Evolutionary conservation across 2,113 vertebrate species (phyloP), one percentile per base, ranked within the genome.

Genomic region (Aramus guarauna): DNA sequence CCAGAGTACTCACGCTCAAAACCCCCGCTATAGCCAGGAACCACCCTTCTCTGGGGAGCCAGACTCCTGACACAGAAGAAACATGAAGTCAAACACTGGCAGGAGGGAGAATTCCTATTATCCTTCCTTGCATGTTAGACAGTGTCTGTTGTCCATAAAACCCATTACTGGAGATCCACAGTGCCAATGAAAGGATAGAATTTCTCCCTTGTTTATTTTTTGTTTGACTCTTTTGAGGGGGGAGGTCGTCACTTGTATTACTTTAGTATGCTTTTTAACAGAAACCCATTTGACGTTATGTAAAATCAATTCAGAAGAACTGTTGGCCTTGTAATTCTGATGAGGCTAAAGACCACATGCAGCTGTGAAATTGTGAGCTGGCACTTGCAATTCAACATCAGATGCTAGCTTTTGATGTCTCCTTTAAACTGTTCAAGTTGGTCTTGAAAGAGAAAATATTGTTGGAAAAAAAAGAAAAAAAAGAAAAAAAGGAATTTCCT

Each of bases 241-340:
- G 4, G 2, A 71, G 30, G 26, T 21, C 17, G 10, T 32, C 0
- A 64, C 12, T 56, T 85, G 8, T 76, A 29, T 56, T 67, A 50
- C 74, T 89, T 86, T 75, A 41, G 5, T 53, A 56, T 26, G 36
- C 17, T 43, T 81, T 80, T 64, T 37, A 76, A 75, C 20, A 66
- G 63, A 92, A 85, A 59, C 21, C 9, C 12, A 37, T 73, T 26
- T 90, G 62, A 85, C 26, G 13, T 48, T 48, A 50, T 1, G 11
- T 24, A 92, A 97, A 86, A 91, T 59, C 80, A 78, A 86, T 80
- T 80, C 9, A 23, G 87, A 89, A 94, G 53, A n/a, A 68, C 26
- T n/a, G 34, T 16, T 60, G 34, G 34, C 34, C 34, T 66, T 82
- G 45, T 87, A 82, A 91, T 90, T 39, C 69, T 68, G 34, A 27